Conservation (phyloP, 2,888 invertebrate genomes). For the Drosophila niveifrons region DNA sequence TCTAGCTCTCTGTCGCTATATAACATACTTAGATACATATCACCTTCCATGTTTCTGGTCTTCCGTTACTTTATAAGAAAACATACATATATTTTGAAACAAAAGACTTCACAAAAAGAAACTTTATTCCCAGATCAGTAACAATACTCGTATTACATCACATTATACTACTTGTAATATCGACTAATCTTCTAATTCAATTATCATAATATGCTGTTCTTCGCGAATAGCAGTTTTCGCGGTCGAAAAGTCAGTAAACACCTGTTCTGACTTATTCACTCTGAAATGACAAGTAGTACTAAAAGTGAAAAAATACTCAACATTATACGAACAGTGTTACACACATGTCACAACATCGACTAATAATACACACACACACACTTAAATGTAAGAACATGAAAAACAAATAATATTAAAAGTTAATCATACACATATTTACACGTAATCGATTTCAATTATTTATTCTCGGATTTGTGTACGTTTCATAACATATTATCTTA, state of each 20-base stretch:
- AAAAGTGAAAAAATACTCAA: slow-evolving; percentile 21
- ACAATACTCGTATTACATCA: slow-evolving; percentile 25
- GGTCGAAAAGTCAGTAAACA: slow-evolving; percentile 20
- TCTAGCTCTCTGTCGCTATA: slow-evolving; percentile 53
- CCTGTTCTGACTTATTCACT: background rate
- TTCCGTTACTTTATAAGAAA: slow-evolving; percentile 58
- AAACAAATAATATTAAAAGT: slow-evolving; percentile 6
- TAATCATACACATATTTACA: slow-evolving; percentile 32
- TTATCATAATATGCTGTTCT: slow-evolving; percentile 45
- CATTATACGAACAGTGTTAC: slow-evolving; percentile 1
- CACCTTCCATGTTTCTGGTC: slow-evolving; percentile 48
- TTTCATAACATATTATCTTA: slow-evolving; percentile 70
- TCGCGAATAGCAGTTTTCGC: slow-evolving; percentile 26
- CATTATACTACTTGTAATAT: slow-evolving; percentile 29
- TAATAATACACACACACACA: slow-evolving; percentile 42
- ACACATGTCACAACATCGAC: slow-evolving; percentile 27
- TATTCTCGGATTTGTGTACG: slow-evolving; percentile 76
- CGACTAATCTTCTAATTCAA: slow-evolving; percentile 34
- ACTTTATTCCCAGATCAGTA: slow-evolving; percentile 33
- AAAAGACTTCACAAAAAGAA: slow-evolving; percentile 25
- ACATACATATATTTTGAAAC: slow-evolving; percentile 46
- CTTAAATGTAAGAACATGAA: background rate
- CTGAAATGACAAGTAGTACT: slow-evolving; percentile 18
- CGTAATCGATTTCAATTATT: slow-evolving; percentile 66
- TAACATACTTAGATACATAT: slow-evolving; percentile 44